Evolutionary conservation across 2,888 invertebrate genomes (phyloP).

Genomic region (Andricus quercusramuli): DNA sequence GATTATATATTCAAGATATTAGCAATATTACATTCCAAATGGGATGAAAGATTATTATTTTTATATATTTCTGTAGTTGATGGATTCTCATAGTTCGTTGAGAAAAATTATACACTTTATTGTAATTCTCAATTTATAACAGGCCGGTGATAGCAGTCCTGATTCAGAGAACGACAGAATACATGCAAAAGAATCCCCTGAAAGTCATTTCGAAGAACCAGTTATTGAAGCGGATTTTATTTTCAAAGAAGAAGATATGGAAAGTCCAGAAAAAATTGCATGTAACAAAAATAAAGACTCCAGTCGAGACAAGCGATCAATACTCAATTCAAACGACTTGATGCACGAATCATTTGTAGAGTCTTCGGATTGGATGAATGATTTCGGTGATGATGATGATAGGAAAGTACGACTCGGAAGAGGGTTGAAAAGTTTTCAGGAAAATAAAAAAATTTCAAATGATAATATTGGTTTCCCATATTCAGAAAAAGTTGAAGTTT

Average conservation of each 20-base stretch:
- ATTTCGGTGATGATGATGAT: slow-evolving; percentile 57
- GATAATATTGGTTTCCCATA: neutral
- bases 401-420: slow-evolving; percentile 59
- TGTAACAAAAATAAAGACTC: neutral
- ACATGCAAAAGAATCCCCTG: neutral
- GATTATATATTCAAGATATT: neutral
- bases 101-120: neutral
- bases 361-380: slow-evolving; percentile 58
- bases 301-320: slow-evolving; percentile 7
- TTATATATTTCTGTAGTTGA: too few relatives aligned
- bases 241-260: neutral
- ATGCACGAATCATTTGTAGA: slow-evolving; percentile 66
- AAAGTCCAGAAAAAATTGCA: neutral
- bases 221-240: neutral
- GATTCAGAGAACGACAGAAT: neutral
- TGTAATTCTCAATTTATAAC: neutral
- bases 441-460: neutral
- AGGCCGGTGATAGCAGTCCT: neutral
- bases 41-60: neutral
- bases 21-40: neutral
- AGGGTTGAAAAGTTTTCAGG: slow-evolving; percentile 55
- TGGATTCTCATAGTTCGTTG: too few relatives aligned
- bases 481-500: neutral
- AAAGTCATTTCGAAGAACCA: neutral
- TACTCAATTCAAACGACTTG: slow-evolving; percentile 52